These are phyloP conservation scores for Ailuropoda melanoleuca DNA, from an alignment of 2,113 vertebrate genomes.

Conservation along the genomic window DNA sequence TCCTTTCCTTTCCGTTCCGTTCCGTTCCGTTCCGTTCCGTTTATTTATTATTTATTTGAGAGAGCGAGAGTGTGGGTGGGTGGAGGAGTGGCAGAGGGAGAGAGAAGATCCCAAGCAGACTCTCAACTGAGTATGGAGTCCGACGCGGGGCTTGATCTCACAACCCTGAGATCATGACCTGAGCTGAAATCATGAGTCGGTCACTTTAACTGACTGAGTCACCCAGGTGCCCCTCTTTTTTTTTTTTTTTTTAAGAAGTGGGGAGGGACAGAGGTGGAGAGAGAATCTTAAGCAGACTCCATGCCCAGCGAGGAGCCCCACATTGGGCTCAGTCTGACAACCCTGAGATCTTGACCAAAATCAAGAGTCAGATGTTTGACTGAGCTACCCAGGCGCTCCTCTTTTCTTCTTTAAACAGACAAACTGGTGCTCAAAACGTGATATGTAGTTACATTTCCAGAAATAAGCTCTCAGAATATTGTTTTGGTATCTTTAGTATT, in stretches of 20 bases:
- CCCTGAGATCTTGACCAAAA: not conserved
- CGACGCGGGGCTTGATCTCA: not conserved
- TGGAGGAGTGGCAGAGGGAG: not conserved
- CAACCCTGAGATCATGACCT: not conserved
- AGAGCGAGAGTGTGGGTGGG: not conserved
- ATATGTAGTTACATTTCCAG: not conserved
- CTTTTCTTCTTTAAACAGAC: not conserved
- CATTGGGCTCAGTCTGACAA: not conserved
- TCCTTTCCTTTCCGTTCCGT: not conserved
- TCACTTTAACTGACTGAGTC: not conserved
- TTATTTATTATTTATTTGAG: not conserved
- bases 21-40: too few species aligned
- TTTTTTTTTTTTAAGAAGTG: not conserved
- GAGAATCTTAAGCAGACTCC: not conserved
- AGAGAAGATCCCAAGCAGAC: not conserved
- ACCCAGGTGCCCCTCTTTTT: not conserved
- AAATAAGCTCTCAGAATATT: slow-evolving; percentile 18
- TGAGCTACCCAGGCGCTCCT: not conserved
- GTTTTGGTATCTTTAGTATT: not conserved
- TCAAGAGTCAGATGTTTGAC: not conserved
- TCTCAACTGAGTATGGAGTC: not conserved
- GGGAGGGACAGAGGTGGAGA: not conserved
- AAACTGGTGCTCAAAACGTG: not conserved
- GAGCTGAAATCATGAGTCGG: not conserved
- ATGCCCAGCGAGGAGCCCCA: not conserved